Percentiles rank a stretch among this genome's conserved stretches.
These are phyloP conservation scores for Grammomys dolichurus DNA, from an alignment of 2,113 vertebrate genomes.

Conservation along the genomic window DNA sequence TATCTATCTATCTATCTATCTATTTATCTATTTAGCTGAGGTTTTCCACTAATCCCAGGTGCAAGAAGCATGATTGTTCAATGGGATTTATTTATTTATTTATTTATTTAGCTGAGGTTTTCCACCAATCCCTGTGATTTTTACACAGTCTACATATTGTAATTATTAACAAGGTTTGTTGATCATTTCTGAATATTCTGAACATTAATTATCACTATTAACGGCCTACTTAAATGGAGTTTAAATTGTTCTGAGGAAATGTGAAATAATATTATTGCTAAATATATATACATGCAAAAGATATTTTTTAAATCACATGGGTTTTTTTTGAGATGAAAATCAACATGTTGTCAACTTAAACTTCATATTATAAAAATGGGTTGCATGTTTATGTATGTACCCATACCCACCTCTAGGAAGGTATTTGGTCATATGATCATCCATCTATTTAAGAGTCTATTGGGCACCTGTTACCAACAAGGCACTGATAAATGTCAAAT, in stretches of 20 bases:
- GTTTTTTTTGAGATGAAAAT: constrained; percentile 9
- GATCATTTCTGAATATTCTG: neutral
- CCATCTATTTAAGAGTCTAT: neutral
- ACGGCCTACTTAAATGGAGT: neutral
- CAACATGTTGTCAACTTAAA: neutral
- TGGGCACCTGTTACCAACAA: neutral
- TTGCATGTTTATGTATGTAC: neutral
- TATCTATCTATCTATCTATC: neutral
- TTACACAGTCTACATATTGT: neutral
- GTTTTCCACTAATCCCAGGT: constrained; percentile 8
- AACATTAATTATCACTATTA: constrained; percentile 6
- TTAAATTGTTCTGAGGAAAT: constrained; percentile 55
- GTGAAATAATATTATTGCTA: neutral
- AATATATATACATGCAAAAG: neutral
- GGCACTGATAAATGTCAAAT: neutral
- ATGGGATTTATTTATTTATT: neutral
- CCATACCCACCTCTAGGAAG: neutral
- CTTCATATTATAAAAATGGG: neutral
- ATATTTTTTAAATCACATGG: neutral
- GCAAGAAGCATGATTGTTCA: neutral
- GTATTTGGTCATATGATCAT: neutral
- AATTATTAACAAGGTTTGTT: neutral
- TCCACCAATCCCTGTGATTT: neutral
- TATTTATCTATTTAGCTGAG: neutral
- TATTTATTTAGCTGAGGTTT: constrained; percentile 1